Conservation (phyloP, 2,888 invertebrate genomes). For the Ennomos erosarius region DNA sequence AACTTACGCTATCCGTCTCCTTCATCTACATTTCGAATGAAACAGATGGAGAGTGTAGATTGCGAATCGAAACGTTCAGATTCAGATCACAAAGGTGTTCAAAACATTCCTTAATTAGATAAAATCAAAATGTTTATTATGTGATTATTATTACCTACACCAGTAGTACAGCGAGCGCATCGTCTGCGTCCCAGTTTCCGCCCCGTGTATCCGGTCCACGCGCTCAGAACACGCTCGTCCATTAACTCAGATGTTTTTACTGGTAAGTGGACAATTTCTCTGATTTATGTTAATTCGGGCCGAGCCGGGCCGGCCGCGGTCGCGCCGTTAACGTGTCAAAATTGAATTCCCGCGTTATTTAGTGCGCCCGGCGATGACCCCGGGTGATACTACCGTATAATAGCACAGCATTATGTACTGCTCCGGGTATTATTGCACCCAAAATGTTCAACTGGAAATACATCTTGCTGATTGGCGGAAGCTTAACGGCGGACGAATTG, state of each 20-base stretch:
- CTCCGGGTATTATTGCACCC: background rate
- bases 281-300: conserved; percentile 30
- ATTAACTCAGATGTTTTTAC: conserved; percentile 28
- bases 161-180: background rate
- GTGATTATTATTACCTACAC: no score
- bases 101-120: no score
- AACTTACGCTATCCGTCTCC: no score
- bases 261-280: conserved; percentile 32
- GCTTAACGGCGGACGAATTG: background rate
- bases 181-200: background rate
- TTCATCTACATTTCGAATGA: no score
- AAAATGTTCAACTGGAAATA: background rate
- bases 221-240: conserved; percentile 10
- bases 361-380: conserved; percentile 24
- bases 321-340: conserved; percentile 35
- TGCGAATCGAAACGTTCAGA: no score
- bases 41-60: no score
- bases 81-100: no score
- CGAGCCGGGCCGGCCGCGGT: background rate
- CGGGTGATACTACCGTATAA: conserved; percentile 21
- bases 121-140: no score
- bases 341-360: conserved; percentile 35
- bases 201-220: conserved; percentile 14
- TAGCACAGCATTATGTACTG: conserved; percentile 3
- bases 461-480: background rate